phyloP scores from a whole-genome alignment of 2,888 invertebrate genomes.

The Eustalomyia histrio region DNA sequence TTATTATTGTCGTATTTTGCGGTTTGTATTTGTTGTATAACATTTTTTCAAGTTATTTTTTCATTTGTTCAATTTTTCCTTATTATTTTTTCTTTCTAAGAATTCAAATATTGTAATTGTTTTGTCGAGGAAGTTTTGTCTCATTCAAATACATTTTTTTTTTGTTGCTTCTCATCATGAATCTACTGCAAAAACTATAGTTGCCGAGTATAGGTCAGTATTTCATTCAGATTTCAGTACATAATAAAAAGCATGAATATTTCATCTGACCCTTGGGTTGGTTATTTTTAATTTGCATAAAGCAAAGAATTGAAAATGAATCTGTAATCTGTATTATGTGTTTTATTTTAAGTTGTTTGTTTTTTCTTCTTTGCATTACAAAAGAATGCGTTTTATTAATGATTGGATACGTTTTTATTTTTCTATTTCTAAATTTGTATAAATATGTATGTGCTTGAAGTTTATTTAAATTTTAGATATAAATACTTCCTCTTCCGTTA shows the following conservation, averaged over 20 bases:
- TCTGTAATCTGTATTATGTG: slow-evolving; percentile 17
- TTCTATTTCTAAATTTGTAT: not conserved
- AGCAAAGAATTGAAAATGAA: slow-evolving; percentile 20
- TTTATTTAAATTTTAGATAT: slow-evolving; percentile 33
- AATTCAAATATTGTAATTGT: slow-evolving; percentile 45
- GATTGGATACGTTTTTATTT: slow-evolving; percentile 3
- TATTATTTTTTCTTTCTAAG: slow-evolving; percentile 26
- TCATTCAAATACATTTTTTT: slow-evolving; percentile 27
- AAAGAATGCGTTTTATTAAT: slow-evolving; percentile 5
- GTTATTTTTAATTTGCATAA: slow-evolving; percentile 48
- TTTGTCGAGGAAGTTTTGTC: slow-evolving; percentile 29
- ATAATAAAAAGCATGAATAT: slow-evolving; percentile 42
- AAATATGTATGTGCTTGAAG: not conserved
- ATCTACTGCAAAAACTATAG: slow-evolving; percentile 11
- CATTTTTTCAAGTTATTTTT: slow-evolving; percentile 37
- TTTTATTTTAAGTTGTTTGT: slow-evolving; percentile 2
- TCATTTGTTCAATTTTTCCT: slow-evolving; percentile 39
- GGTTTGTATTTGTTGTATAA: slow-evolving; percentile 39
- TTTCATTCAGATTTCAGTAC: slow-evolving; percentile 40
- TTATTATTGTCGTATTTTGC: slow-evolving; percentile 40
- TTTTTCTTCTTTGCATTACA: not conserved
- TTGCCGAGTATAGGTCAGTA: slow-evolving; percentile 52
- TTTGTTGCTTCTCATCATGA: slow-evolving; percentile 48
- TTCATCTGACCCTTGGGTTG: slow-evolving; percentile 48
- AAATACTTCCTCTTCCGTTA: slow-evolving; percentile 35